Base-by-base conservation (phyloP, 2,888 invertebrate species). In the Zelleria hepariella region DNA sequence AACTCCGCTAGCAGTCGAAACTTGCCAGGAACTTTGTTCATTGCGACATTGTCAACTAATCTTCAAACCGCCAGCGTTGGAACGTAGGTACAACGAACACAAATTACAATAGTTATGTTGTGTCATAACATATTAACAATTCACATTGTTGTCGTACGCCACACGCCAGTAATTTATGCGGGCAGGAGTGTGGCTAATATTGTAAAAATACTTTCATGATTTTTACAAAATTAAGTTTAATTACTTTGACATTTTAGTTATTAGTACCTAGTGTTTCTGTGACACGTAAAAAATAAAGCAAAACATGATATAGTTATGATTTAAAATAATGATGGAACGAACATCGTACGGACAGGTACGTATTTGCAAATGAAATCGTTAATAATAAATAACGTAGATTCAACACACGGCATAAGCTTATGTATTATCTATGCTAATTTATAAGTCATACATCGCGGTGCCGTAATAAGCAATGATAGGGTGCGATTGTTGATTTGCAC, bases 31-130 rank as follows among this genome's bases (percentile, higher is more conserved):
- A 85, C 83, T 85, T 80, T 68, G 74, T 80, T 84, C 76, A 78
- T 74, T 71, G 67, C 68, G 73, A 75, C 73, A 78, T 79, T 85
- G 83, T 85, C 83, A 83, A 83, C 83, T 84, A 82, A 84, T 60
- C 60, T 60, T 42, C 42, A 59, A 42, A 47, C 77, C 74, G 73
- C 71, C 77, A 75, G 75, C 74, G 67, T 68, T 67, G 73, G 70
- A 66, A 68, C 73, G 72, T 73, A 70, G 73, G 72, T 74, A 69
- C 70, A 68, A 73, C 76, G 73, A 74, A 71, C 62, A 60, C 59
- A 61, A 63, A 62, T 63, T 58, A 59, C 64, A 59, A 62, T 62
- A 61, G 60, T 63, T 62, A 58, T 61, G 59, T 63, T 62, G 59
- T 61, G 59, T 63, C 63, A 59, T 60, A 59, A 63, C 62, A 58